Base-by-base conservation (phyloP, 2,113 vertebrate species). In the Turnix velox region DNA sequence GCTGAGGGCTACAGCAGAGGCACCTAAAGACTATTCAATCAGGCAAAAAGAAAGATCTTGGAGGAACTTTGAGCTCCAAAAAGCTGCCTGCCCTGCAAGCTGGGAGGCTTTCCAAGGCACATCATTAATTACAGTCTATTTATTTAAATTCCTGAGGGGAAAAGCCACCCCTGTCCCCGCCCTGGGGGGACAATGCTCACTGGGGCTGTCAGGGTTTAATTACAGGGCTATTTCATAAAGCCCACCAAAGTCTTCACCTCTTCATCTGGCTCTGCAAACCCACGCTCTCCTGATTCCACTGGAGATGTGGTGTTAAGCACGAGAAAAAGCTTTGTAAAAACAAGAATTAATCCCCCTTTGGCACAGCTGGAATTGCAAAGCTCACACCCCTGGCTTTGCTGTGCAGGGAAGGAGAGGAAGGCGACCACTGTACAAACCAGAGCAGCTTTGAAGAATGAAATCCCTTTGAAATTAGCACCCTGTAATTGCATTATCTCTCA, bases 401-500 rank as follows among this genome's bases (percentile, higher is more conserved):
- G 80, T 72, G 61, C 12, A 2, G n/a, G 14, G 57, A 30, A 54
- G 79, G 46, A 78, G 85, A 84, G 0, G 3, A n/a, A 66, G 51
- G 51, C 9, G 0, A 51, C 28, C 3, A 3, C 68, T 0, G 0
- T 22, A 61, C 72, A 75, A 88, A 79, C 75, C 80, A 67, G 72
- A 77, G 84, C 51, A 0, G 1, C 54, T 94, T 76, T 73, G 80
- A 95, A 76, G 80, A 59, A 61, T 45, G 10, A 93, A 94, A 91
- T 85, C 87, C 65, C 82, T 91, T 94, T 95, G 92, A 89, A 93
- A 95, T 88, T 71, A 91, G 28, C 73, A 92, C 87, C 80, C 86
- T 93, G 74, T 96, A 95, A 95, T 87, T 93, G 90, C 19, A 90
- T 92, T 80, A 75, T 81, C 86, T 75, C 51, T 20, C 1, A 2